phyloP scores from a whole-genome alignment of 1,140 invertebrate genomes.

The Drosophila suzukii region DNA sequence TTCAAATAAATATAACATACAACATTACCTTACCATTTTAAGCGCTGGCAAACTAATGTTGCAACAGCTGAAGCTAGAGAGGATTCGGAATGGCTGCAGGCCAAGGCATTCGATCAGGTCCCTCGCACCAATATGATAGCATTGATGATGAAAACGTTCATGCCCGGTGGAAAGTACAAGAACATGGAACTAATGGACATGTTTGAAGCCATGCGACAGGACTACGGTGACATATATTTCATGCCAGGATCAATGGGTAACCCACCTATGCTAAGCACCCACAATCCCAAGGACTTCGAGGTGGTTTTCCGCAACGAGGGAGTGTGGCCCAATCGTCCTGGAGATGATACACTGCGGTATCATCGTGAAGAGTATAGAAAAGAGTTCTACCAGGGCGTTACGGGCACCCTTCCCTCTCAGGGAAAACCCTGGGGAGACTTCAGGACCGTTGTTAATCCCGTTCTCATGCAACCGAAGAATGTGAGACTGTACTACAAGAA shows the following conservation, averaged over 20 bases:
- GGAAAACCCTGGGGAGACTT: conserved; percentile 70
- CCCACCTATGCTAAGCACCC: conserved; percentile 41
- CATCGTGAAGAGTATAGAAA: conserved; percentile 57
- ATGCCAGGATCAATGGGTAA: conserved; percentile 60
- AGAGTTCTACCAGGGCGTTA: conserved; percentile 64
- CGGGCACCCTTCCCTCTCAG: conserved; percentile 60
- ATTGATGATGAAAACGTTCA: conserved; percentile 32
- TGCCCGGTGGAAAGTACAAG: conserved; percentile 73
- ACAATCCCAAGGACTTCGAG: conserved; percentile 73
- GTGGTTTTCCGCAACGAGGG: conserved; percentile 70
- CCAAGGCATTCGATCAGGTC: conserved; percentile 50
- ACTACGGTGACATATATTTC: conserved; percentile 60
- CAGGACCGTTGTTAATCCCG: conserved; percentile 83
- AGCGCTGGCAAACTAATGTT: conserved; percentile 61
- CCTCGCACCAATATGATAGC: conserved; percentile 18
- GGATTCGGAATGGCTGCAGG: conserved; percentile 46
- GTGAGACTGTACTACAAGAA: conserved; percentile 84
- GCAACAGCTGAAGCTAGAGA: conserved; percentile 24
- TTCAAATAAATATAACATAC: background rate
- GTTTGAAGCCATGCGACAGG: conserved; percentile 29
- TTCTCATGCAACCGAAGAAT: conserved; percentile 85
- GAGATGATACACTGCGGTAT: conserved; percentile 58
- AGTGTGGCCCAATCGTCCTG: conserved; percentile 68
- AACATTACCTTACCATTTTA: background rate
- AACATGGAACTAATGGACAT: conserved; percentile 52